Evolutionary conservation across 2,888 invertebrate genomes (phyloP).

Genomic region (Diploptera punctata): DNA sequence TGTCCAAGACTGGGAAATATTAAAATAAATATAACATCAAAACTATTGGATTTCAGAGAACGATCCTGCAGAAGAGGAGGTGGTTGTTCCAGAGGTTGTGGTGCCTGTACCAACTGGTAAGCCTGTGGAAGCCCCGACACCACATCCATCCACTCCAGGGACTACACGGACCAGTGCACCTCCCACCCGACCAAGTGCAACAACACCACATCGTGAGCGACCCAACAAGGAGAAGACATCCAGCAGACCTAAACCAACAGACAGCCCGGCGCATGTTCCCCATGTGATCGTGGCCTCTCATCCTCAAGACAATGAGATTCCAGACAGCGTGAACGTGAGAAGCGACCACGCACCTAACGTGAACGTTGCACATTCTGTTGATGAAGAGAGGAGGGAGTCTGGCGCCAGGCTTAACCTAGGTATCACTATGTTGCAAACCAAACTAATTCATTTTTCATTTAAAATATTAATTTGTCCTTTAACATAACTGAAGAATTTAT

Average conservation of each 20-base stretch:
- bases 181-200: slow-evolving; percentile 18
- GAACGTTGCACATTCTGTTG: slow-evolving; percentile 63
- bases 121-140: slow-evolving; percentile 7
- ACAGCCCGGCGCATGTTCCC: slow-evolving; percentile 34
- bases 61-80: slow-evolving; percentile 38
- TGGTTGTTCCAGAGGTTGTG: slow-evolving; percentile 18
- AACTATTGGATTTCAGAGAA: no score
- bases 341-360: slow-evolving; percentile 58
- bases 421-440: no score
- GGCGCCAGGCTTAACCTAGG: slow-evolving; percentile 77
- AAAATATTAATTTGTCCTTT: no score
- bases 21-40: no score
- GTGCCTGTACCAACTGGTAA: neutral
- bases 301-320: slow-evolving; percentile 83
- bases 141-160: neutral
- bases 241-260: slow-evolving; percentile 14
- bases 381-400: slow-evolving; percentile 52
- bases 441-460: no score
- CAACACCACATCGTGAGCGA: slow-evolving; percentile 1
- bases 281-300: slow-evolving; percentile 56
- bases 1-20: no score
- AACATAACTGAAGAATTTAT: no score
- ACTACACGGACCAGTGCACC: slow-evolving; percentile 45
- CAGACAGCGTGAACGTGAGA: slow-evolving; percentile 51
- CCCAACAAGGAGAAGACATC: slow-evolving; percentile 24